These are phyloP conservation scores for Dinoponera quadriceps DNA, from an alignment of 1,140 invertebrate species.

Conservation along the genomic window DNA sequence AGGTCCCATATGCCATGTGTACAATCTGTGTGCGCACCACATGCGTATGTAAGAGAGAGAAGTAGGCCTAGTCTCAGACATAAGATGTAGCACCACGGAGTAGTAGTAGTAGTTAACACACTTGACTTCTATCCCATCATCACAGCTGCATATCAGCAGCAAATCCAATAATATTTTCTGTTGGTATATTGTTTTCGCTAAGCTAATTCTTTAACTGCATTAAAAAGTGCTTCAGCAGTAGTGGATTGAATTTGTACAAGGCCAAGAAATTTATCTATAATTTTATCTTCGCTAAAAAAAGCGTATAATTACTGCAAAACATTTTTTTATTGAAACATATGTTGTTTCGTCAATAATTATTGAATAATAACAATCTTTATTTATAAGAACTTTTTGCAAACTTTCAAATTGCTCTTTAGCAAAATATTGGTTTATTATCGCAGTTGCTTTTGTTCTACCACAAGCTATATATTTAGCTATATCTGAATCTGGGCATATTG, in stretches of 20 bases:
- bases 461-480: neutral
- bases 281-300: neutral
- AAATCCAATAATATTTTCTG: neutral
- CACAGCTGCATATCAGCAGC: constrained; percentile 15
- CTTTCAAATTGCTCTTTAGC: no score
- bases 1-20: no score
- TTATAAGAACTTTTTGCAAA: no score
- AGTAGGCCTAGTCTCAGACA: no score
- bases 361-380: neutral
- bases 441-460: neutral
- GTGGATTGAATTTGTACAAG: neutral
- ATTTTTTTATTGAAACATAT: constrained; percentile 18
- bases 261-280: neutral
- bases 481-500: constrained; percentile 3
- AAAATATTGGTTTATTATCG: neutral
- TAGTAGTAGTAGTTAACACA: no score
- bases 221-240: neutral
- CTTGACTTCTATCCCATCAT: constrained; percentile 4
- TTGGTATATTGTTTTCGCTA: neutral
- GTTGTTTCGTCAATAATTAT: constrained; percentile 18
- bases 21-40: no score
- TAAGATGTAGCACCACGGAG: no score
- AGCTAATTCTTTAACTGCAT: neutral
- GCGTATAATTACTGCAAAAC: neutral
- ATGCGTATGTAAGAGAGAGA: no score